Evolutionary conservation across 2,888 invertebrate species (phyloP), one percentile per base, ranked within the genome.

Genomic region (Artemia sp.): DNA sequence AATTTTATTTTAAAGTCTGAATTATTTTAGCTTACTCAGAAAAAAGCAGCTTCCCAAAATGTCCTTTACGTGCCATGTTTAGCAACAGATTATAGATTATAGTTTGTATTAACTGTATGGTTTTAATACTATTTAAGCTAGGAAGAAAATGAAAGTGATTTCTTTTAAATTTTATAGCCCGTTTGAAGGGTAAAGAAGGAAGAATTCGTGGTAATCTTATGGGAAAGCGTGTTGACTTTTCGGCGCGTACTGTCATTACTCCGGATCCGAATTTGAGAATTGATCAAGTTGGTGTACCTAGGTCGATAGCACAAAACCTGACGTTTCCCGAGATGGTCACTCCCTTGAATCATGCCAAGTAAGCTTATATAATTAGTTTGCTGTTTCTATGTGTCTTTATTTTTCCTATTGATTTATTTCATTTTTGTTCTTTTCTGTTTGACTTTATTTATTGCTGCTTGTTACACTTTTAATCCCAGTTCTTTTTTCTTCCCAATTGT

Each of bases 161-260:
- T 38, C 24, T 38, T 38, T 38, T 38, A 9, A 14, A 5, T 24
- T 7, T 24, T 38, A 10, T 3, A 58, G 64, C 64, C 24, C 64
- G 64, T 58, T 78, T 92, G 68, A 97, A 97, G 80, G 96, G 97
- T 24, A 99, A 99, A 78, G 98, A 99, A 85, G 98, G 98, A 0
- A 85, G 98, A 76, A 97, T 99, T 76, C 84, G 98, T 80, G 98
- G 98, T 75, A 99, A 99, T 79, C 85, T 99, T 75, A 99, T 99
- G 98, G 98, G 98, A 70, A 98, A 98, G 79, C 93, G 98, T 82
- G 98, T 99, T 0, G 98, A 99, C 78, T 99, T 98, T 78, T 97
- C 97, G 0, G 98, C 96, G 8, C 88, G 98, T 79, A 98, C 98
- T 76, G 98, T 99, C 76, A 94, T 93, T 77, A 97, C 95, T 24